phyloP scores from a whole-genome alignment of 30 jellyfish, hydroid and myxozoan genomes.

The Hydra vulgaris region DNA sequence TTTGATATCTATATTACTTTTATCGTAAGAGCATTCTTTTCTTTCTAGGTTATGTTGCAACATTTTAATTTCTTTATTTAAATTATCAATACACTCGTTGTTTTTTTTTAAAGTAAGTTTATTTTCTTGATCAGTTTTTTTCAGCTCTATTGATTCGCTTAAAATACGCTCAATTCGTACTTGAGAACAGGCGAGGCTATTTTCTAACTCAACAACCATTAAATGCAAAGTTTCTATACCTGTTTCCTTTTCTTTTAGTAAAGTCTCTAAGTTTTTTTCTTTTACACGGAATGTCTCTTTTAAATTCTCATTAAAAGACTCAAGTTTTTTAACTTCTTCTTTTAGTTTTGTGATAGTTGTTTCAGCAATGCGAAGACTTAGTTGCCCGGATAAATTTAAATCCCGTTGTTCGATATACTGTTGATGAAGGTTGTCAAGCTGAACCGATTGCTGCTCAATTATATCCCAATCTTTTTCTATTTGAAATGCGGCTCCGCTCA shows the following conservation, averaged over 20 bases:
- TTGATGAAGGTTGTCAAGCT: slow-evolving; percentile 24
- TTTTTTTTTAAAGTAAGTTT: neutral
- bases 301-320: neutral
- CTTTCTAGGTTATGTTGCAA: neutral
- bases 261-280: slow-evolving; percentile 10
- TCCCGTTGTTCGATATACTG: slow-evolving; percentile 28
- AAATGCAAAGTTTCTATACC: slow-evolving; percentile 21
- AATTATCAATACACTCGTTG: neutral
- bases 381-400: neutral
- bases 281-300: neutral
- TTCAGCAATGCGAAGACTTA: neutral
- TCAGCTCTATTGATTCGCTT: slow-evolving; percentile 5
- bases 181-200: slow-evolving; percentile 16
- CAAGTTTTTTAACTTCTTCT: neutral
- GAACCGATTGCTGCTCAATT: slow-evolving; percentile 17
- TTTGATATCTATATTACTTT: too few relatives aligned
- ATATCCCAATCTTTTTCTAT: slow-evolving; percentile 30
- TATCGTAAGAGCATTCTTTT: neutral
- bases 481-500: slow-evolving; percentile 15
- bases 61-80: neutral
- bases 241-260: slow-evolving; percentile 20
- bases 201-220: slow-evolving; percentile 9
- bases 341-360: neutral
- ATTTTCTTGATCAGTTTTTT: neutral
- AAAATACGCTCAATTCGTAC: slow-evolving; percentile 23